Conservation (phyloP, 2,888 invertebrate species). For the Oscheius onirici region DNA sequence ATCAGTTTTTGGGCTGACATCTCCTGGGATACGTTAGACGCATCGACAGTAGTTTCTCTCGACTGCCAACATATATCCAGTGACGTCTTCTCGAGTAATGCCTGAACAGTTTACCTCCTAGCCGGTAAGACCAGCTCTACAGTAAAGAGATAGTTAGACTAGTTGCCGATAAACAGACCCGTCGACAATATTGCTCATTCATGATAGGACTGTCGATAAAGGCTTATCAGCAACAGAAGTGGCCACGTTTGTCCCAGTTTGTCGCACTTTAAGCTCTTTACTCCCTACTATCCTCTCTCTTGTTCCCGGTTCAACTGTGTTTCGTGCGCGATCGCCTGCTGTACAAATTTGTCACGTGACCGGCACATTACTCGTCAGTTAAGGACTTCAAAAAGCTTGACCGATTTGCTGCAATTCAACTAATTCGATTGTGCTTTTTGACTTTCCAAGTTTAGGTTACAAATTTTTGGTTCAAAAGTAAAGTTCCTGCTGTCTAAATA, state of each 20-base stretch:
- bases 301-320: not conserved
- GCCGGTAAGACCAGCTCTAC: no score
- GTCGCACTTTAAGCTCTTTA: not conserved
- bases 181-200: constrained; percentile 21
- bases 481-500: not conserved
- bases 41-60: not conserved
- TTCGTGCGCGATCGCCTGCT: not conserved
- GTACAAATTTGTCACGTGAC: constrained; percentile 3
- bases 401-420: no score
- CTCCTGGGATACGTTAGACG: not conserved
- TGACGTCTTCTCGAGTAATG: not conserved
- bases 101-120: not conserved
- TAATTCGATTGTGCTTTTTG: no score
- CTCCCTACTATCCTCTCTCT: not conserved
- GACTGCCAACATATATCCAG: not conserved
- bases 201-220: constrained; percentile 26
- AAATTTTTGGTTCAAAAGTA: not conserved
- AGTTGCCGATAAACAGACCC: not conserved
- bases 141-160: not conserved
- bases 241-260: constrained; percentile 12
- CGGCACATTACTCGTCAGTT: not conserved
- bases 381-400: no score
- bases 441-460: no score
- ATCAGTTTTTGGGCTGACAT: not conserved
- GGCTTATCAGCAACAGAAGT: constrained; percentile 12